These are phyloP conservation scores for Pionites leucogaster DNA, from an alignment of 2,113 vertebrate genomes.

Conservation along the genomic window DNA sequence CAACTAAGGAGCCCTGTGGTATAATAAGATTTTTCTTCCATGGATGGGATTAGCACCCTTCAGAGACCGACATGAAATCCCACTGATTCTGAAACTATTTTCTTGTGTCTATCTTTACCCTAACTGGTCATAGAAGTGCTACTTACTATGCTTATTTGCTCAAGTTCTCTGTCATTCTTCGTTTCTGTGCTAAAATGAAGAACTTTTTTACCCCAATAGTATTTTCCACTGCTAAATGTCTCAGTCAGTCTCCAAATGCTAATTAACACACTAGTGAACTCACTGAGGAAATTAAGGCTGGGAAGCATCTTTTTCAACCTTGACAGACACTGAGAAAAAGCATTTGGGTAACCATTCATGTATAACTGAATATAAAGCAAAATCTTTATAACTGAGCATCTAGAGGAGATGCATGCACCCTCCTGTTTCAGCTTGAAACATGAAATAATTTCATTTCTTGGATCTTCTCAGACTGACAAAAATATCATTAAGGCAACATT, in stretches of 20 bases:
- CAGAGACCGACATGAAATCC: background rate
- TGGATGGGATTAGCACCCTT: background rate
- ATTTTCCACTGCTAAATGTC: background rate
- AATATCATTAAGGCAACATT: background rate
- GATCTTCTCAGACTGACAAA: background rate
- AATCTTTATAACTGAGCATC: background rate
- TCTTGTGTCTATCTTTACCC: background rate
- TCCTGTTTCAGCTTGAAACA: background rate
- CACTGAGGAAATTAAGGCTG: constrained; percentile 21
- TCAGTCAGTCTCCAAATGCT: background rate
- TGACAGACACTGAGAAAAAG: background rate
- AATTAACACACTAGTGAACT: background rate
- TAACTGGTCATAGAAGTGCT: background rate
- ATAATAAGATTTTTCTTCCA: background rate
- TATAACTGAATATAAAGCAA: background rate
- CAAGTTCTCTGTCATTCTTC: background rate
- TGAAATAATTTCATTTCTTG: background rate
- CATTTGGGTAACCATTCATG: background rate
- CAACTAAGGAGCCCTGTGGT: background rate
- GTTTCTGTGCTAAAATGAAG: background rate
- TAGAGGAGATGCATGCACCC: background rate
- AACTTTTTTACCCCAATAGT: background rate
- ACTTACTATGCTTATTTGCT: background rate
- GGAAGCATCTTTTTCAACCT: background rate
- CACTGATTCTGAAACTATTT: background rate